Conservation (phyloP, 2,797 vertebrate genomes). For the Melanotaenia pygmaea region DNA sequence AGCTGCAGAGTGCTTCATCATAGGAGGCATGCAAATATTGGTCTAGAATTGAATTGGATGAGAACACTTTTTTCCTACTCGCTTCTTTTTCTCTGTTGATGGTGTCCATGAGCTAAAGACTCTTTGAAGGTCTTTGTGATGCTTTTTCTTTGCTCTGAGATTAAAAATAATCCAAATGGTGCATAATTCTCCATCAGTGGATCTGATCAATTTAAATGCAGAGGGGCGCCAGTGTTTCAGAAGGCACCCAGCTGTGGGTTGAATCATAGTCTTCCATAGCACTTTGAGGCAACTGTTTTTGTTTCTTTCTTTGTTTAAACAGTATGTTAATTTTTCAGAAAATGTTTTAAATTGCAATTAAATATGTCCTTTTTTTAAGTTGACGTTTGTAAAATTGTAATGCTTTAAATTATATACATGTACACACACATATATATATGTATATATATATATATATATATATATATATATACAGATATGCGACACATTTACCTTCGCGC, state of each 20-base stretch:
- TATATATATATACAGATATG: no score
- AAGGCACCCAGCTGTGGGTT: conserved; percentile 56
- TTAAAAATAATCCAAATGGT: conserved; percentile 59
- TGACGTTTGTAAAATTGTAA: conserved; percentile 77
- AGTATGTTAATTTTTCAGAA: conserved; percentile 63
- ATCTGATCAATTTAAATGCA: conserved; percentile 69
- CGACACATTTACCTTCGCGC: no score
- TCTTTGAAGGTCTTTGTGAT: conserved; percentile 44
- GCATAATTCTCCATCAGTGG: conserved; percentile 64
- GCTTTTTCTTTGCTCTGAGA: conserved; percentile 53
- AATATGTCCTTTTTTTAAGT: conserved; percentile 64
- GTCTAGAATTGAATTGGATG: conserved; percentile 25
- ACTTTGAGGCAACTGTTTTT: conserved; percentile 69
- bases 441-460: conserved; percentile 37
- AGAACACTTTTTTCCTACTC: conserved; percentile 17
- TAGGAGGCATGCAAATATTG: conserved; percentile 33
- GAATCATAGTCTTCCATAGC: conserved; percentile 83
- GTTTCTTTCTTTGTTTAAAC: conserved; percentile 55
- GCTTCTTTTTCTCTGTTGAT: conserved; percentile 8
- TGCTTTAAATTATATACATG: conserved; percentile 73
- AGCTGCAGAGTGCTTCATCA: conserved; percentile 37
- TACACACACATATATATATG: conserved; percentile 23
- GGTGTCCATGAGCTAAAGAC: conserved; percentile 45
- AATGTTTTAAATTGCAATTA: conserved; percentile 64
- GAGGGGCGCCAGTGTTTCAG: conserved; percentile 43